A percentile compares a stretch with the other conserved stretches of the same genome.
Conservation (phyloP, 2,113 vertebrate species). For the Anhinga rufa region DNA sequence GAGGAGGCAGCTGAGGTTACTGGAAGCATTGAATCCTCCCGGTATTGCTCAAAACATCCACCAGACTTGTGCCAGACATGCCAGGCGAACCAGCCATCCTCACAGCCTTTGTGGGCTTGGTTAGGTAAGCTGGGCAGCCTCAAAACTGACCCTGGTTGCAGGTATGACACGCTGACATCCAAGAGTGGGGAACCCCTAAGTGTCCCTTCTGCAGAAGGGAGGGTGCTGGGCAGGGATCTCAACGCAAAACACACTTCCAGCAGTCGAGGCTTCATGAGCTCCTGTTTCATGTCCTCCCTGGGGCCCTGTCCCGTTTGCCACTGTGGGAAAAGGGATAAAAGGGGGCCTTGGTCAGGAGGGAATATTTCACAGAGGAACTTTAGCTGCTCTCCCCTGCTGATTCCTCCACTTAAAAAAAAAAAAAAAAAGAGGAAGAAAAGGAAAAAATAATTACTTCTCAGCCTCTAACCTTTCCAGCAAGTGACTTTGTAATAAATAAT, state of each 20-base stretch:
- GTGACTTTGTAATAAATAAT: constrained; percentile 81
- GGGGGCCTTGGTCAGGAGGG: background rate
- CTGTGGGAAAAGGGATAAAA: background rate
- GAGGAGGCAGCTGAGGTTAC: constrained; percentile 30
- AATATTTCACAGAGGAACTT: constrained; percentile 34
- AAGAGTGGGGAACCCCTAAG: background rate
- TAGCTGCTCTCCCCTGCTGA: constrained; percentile 37
- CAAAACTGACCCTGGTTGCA: background rate
- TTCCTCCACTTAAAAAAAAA: background rate
- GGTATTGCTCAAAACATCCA: background rate
- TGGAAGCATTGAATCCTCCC: background rate
- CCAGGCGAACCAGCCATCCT: background rate
- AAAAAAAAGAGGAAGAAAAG: background rate
- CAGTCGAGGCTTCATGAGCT: background rate
- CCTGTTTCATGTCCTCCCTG: background rate
- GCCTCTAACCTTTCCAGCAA: constrained; percentile 82
- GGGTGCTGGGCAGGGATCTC: background rate
- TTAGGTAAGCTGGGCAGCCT: background rate
- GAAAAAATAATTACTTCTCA: constrained; percentile 80
- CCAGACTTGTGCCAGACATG: background rate
- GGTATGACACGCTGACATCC: background rate
- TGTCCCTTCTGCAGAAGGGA: background rate
- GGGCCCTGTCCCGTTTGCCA: background rate
- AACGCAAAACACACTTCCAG: background rate
- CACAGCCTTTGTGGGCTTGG: background rate